Evolutionary conservation across 2,113 vertebrate genomes (phyloP).

Genomic region (Leptobrachium leishanense): DNA sequence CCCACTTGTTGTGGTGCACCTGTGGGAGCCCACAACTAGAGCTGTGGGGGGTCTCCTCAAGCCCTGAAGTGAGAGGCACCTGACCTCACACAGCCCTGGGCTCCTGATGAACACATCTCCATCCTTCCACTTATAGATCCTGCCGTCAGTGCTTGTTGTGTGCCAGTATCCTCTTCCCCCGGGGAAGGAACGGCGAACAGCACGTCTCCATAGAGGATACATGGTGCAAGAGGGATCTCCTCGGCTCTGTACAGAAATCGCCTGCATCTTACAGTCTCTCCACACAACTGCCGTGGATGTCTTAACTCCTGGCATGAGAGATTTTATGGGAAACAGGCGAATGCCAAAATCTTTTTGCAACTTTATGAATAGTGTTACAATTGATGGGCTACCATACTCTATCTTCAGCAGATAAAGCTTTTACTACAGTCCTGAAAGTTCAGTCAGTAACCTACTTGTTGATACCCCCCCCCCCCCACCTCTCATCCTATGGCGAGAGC

Average conservation of each 20-base stretch:
- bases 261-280: slow-evolving; percentile 51
- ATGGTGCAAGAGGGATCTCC: slow-evolving; percentile 57
- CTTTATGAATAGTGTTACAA: neutral
- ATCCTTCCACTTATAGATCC: slow-evolving; percentile 50
- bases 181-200: slow-evolving; percentile 53
- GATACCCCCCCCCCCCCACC: too few relatives aligned
- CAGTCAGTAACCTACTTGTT: too few relatives aligned
- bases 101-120: slow-evolving; percentile 35
- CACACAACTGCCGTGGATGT: slow-evolving; percentile 31
- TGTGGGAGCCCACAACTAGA: neutral
- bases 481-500: too few relatives aligned
- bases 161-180: slow-evolving; percentile 58
- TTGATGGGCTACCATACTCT: too few relatives aligned
- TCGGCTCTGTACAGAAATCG: slow-evolving; percentile 9
- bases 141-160: slow-evolving; percentile 48
- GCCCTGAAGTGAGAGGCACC: neutral
- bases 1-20: neutral
- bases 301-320: neutral
- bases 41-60: neutral
- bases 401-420: too few relatives aligned
- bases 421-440: too few relatives aligned
- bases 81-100: slow-evolving; percentile 27
- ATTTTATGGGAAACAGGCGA: neutral
- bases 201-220: slow-evolving; percentile 62
- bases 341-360: neutral